Base-by-base conservation (phyloP, 37 sponge, comb jelly and placozoan species). In the Eunapius fragilis region DNA sequence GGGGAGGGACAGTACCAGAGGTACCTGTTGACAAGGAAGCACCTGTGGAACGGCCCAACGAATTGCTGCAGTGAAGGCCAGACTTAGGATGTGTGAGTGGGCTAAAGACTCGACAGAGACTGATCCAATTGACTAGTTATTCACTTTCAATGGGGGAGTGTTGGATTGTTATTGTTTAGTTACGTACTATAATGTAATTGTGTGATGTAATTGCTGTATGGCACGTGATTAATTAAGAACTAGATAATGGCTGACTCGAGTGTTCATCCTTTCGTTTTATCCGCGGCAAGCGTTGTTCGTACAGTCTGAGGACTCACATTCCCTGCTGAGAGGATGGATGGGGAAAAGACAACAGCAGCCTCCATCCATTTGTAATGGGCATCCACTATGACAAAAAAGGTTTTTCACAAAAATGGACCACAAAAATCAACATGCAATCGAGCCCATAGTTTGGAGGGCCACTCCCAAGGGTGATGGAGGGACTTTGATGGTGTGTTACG, bases 331-430 rank as follows among this genome's bases (percentile, higher is more conserved):
- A 71, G 35, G 81, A 71, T 34, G 35, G 81, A 71, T 34, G 87
- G 69, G 19, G 87, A 79, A 24, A 11, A 37, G 38, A 79, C 79
- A 3, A 80, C 28, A 67, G 69, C 24, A 22, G 71, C 71, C n/a
- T 80, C 80, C 47, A 86, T 24, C 87, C 87, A 86, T 32, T 86
- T 86, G 69, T 71, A 79, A 32, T 45, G 72, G 31, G 87, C 68
- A 36, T 86, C 87, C 25, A 86, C 38, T 32, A 67, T 68, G 26
- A 86, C 27, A 36, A 86, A 37, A 26, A 82, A 84, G 68, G 41
- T 75, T 50, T 84, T 77, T n/a, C 86, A 72, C 30, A 58, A 27
- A 32, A 76, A 32, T 74, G 86, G 79, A 32, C 78, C 86, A 25
- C 37, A 24, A 75, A 79, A 41, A 50, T 85, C 86, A 31, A 85